These are phyloP conservation scores for Chinchilla lanigera DNA, from an alignment of 2,113 vertebrate species.

Conservation along the genomic window DNA sequence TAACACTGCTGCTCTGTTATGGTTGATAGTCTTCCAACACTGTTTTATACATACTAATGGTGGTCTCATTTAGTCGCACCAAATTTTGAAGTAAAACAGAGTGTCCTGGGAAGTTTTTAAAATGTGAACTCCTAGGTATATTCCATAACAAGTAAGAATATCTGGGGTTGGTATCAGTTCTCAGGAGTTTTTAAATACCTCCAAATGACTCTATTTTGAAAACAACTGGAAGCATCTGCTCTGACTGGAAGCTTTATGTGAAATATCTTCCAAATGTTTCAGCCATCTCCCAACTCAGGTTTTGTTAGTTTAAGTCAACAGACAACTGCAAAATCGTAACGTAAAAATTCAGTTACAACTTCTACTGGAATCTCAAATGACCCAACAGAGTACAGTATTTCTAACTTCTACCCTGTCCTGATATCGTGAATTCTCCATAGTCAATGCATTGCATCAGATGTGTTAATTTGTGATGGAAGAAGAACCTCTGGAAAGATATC, in stretches of 20 bases:
- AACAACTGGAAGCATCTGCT: background rate
- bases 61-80: background rate
- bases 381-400: background rate
- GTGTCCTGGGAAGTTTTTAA: background rate
- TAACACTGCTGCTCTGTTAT: background rate
- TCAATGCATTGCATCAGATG: background rate
- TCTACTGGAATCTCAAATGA: background rate
- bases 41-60: background rate
- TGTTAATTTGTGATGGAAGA: background rate
- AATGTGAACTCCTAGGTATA: background rate
- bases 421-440: background rate
- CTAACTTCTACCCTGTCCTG: too few species aligned
- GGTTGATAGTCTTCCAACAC: background rate
- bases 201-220: background rate
- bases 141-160: background rate
- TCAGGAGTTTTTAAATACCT: background rate
- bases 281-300: background rate
- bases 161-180: background rate
- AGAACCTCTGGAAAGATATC: background rate
- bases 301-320: slow-evolving; percentile 13
- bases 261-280: background rate
- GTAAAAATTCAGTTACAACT: background rate
- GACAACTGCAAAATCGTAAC: background rate
- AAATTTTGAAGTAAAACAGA: background rate
- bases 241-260: background rate